These are phyloP conservation scores for Burhinus bistriatus DNA, from an alignment of 2,113 vertebrate genomes.

Conservation along the genomic window DNA sequence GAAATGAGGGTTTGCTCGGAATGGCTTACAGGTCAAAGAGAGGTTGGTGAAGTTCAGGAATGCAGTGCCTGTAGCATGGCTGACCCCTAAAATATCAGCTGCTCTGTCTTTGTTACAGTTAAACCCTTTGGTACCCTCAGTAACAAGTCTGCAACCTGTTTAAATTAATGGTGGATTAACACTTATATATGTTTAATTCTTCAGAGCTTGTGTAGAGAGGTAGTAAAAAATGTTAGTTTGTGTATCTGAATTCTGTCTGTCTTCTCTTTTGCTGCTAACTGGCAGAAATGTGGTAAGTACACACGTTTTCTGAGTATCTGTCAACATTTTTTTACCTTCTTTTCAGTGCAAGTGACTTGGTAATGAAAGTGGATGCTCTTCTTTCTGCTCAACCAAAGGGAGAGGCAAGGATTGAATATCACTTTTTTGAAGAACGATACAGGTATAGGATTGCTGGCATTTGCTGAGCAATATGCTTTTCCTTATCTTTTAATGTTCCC, in stretches of 20 bases:
- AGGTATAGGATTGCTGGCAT: slow-evolving; percentile 76
- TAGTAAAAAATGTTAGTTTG: neutral
- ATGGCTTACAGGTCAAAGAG: neutral
- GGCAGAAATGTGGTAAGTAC: neutral
- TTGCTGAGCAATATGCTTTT: neutral
- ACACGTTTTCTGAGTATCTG: neutral
- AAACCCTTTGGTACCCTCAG: neutral
- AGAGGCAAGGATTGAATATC: slow-evolving; percentile 88
- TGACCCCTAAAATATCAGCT: neutral
- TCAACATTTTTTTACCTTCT: neutral
- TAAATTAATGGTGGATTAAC: neutral
- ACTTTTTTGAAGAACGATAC: slow-evolving; percentile 86
- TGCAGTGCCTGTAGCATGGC: neutral
- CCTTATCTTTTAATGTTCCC: neutral
- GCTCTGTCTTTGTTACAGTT: neutral
- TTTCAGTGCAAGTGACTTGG: slow-evolving; percentile 91
- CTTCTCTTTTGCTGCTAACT: neutral
- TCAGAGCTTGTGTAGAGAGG: neutral
- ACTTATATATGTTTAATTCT: neutral
- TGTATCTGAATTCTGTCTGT: neutral
- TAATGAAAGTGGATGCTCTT: slow-evolving; percentile 97
- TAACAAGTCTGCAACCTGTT: neutral
- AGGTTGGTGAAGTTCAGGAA: neutral
- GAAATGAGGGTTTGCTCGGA: neutral
- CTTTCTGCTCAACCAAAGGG: slow-evolving; percentile 95